Evolutionary conservation across 1,140 invertebrate genomes (phyloP).

Genomic region (Mizuhopecten yessoensis): DNA sequence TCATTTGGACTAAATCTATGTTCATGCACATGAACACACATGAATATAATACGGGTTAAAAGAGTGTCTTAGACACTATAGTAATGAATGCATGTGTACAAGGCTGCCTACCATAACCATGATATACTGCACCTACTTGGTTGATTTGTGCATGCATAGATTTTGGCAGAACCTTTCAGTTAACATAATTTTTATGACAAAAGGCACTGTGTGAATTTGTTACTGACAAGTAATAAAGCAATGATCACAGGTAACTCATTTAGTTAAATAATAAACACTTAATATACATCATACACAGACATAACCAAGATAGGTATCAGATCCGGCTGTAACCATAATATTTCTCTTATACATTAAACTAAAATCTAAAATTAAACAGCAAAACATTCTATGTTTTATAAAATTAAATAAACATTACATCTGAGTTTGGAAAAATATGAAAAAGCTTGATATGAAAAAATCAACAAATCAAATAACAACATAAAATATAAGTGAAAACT

Average conservation of each 20-base stretch:
- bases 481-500: background rate
- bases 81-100: background rate
- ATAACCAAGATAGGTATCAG: constrained; percentile 1
- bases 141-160: constrained; percentile 34
- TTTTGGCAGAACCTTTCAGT: constrained; percentile 33
- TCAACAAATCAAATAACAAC: background rate
- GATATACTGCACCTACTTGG: background rate
- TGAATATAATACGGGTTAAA: background rate
- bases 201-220: background rate
- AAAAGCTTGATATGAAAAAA: constrained; percentile 25
- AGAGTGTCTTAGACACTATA: background rate
- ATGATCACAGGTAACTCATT: constrained; percentile 27
- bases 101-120: background rate
- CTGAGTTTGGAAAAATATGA: constrained; percentile 34
- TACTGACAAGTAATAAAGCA: background rate
- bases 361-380: constrained; percentile 39
- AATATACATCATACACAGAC: background rate
- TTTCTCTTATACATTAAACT: background rate
- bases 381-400: constrained; percentile 36
- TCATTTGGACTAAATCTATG: background rate
- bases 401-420: constrained; percentile 30
- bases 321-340: constrained; percentile 27
- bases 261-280: background rate
- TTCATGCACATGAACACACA: background rate
- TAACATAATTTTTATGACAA: background rate